Base-by-base conservation (phyloP, 2,888 invertebrate species). In the Drosophila formosana region DNA sequence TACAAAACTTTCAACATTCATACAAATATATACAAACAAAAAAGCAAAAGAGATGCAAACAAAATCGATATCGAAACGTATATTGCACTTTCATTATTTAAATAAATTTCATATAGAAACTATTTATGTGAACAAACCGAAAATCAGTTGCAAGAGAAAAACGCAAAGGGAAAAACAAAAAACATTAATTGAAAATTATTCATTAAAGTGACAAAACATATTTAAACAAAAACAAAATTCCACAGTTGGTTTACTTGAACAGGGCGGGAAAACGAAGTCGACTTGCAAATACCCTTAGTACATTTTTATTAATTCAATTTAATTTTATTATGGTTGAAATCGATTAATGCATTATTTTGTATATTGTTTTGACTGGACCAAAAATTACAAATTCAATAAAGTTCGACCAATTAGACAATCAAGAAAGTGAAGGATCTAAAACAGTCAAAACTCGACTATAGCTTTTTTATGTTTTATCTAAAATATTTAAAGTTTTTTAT, bases 131-230 rank as follows among this genome's bases (percentile, higher is more conserved):
- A 63, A 50, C 25, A 50, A 50, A 49, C 25, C 55, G 39, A 73
- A 52, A 58, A 32, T 65, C 65, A 65, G 64, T 52, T 61, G 51
- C 53, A 52, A 63, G 23, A 41, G 30, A 51, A 74, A 64, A 39
- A 37, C 37, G 11, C 51, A 52, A 72, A 51, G 43, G 46, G 49
- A 64, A 61, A 68, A 41, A 47, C 69, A 64, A 41, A 62, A 70
- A 65, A 64, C 56, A 79, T 87, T 75, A 66, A 82, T 83, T 83
- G 82, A 72, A 72, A 80, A 75, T 79, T 84, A 83, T 82, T 82
- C 73, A 87, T 87, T 82, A 83, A 83, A 83, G 66, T 83, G 82
- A 72, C 60, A 81, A 64, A 76, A 62, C 50, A 71, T 60, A 61
- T 57, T 64, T 64, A 68, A 76, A 65, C 56, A 64, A 56, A 37